A percentile compares a stretch with the other conserved stretches of the same genome.
These are phyloP conservation scores for Xenentodon cancila DNA, from an alignment of 2,797 vertebrate species.

Conservation along the genomic window DNA sequence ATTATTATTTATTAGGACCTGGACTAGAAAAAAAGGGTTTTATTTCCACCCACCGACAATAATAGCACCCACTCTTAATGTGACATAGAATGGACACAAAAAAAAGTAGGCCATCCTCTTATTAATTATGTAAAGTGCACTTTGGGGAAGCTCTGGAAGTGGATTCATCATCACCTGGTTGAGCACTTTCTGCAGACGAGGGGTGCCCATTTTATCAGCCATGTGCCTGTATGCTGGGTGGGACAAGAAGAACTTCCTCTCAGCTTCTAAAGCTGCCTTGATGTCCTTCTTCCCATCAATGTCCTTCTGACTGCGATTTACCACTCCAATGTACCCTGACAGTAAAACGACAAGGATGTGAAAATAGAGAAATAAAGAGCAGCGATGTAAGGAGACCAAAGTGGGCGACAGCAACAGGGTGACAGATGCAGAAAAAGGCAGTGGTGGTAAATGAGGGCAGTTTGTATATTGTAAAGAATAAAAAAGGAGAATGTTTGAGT, in stretches of 20 bases:
- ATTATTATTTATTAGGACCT: slow-evolving; percentile 30
- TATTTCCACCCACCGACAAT: slow-evolving; percentile 36
- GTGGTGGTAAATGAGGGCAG: no score
- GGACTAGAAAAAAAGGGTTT: slow-evolving; percentile 25
- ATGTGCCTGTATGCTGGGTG: slow-evolving; percentile 88
- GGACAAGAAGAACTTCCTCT: slow-evolving; percentile 90
- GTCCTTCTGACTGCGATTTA: slow-evolving; percentile 93
- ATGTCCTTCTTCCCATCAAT: slow-evolving; percentile 92
- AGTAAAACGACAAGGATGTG: background rate
- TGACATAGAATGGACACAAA: slow-evolving; percentile 18
- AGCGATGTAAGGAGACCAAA: background rate
- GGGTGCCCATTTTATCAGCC: slow-evolving; percentile 89
- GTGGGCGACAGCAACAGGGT: background rate
- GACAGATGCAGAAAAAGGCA: background rate
- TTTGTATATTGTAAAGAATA: no score
- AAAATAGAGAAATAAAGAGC: background rate
- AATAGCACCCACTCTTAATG: slow-evolving; percentile 30
- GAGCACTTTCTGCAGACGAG: slow-evolving; percentile 86
- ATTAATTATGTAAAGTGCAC: slow-evolving; percentile 65
- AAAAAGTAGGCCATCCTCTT: slow-evolving; percentile 37
- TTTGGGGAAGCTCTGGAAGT: slow-evolving; percentile 19
- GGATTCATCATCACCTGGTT: slow-evolving; percentile 84
- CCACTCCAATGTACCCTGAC: slow-evolving; percentile 89
- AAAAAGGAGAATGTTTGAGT: no score
- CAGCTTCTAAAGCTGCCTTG: slow-evolving; percentile 86